Base-by-base conservation (phyloP, 1,140 invertebrate species). In the Caenorhabditis inopinata region DNA sequence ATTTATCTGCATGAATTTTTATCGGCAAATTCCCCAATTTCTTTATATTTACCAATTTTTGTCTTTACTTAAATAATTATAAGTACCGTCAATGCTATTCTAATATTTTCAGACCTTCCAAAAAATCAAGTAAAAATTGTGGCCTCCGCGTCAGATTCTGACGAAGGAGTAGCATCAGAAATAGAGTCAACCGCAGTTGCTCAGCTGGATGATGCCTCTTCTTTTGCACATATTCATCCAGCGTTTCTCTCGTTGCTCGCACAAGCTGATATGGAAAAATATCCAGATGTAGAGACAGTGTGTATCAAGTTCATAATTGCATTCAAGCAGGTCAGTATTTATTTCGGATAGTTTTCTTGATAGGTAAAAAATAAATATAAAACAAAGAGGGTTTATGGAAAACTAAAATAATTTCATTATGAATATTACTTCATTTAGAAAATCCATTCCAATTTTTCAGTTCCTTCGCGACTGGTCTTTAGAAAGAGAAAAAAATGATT, bases 301-400 rank as follows among this genome's bases (percentile, higher is more conserved):
- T 79, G 78, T 27, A 79, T 45, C 27, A 29, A 74, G 29, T 79
- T 79, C 23, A 74, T 79, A 16, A 7, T n/a, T 11, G 73, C 78
- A 11, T 74, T 75, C 32, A 79, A 51, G 29, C 62, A 73, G 58
- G 78, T 78, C 9, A 58, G 7, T 9, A 7, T 7, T 42, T 42
- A 42, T 42, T 42, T 42, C n/a, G n/a, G n/a, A n/a, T n/a, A n/a
- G n/a, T n/a, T n/a, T n/a, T n/a, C n/a, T n/a, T n/a, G n/a, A n/a
- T n/a, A n/a, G n/a, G n/a, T n/a, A n/a, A n/a, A n/a, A n/a, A n/a
- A n/a, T n/a, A n/a, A n/a, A n/a, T n/a, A n/a, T n/a, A n/a, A n/a
- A n/a, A n/a, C n/a, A n/a, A n/a, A n/a, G n/a, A n/a, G n/a, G n/a
- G n/a, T n/a, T n/a, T n/a, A n/a, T n/a, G n/a, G n/a, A n/a, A n/a